A percentile compares a stretch with the other conserved stretches of the same genome.
Evolutionary conservation across 2,888 invertebrate species (phyloP).

Genomic region (Machimus rusticus): DNA sequence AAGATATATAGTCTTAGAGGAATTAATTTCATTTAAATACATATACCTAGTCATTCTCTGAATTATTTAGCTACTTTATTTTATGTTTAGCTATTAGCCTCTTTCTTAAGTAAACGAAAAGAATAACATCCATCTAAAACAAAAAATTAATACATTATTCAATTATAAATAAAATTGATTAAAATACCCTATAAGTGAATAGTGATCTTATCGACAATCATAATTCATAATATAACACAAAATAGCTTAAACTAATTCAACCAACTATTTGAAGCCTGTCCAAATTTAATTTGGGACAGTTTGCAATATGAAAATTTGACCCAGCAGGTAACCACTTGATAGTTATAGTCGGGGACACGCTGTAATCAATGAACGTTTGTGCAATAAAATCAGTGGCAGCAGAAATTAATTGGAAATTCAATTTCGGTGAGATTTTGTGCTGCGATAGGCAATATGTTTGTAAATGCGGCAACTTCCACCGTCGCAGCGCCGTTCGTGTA

Average conservation of each 20-base stretch:
- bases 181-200: not conserved
- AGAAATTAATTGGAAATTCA: slow-evolving; percentile 4
- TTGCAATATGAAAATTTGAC: not conserved
- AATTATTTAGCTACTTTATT: too few species aligned
- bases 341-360: not conserved
- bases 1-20: too few species aligned
- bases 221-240: not conserved
- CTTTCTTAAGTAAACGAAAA: too few species aligned
- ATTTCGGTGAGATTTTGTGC: not conserved
- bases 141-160: not conserved
- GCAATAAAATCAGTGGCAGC: not conserved
- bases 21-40: too few species aligned
- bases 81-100: too few species aligned
- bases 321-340: not conserved
- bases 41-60: too few species aligned
- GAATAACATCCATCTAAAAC: too few species aligned
- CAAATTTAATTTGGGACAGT: not conserved
- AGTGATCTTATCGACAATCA: not conserved
- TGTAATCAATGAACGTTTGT: not conserved
- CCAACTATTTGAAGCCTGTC: not conserved
- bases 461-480: not conserved
- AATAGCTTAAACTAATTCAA: not conserved
- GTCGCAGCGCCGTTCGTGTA: not conserved
- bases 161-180: not conserved
- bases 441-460: not conserved